Evolutionary conservation across 2,113 vertebrate species (phyloP).

Genomic region (Picathartes gymnocephalus): DNA sequence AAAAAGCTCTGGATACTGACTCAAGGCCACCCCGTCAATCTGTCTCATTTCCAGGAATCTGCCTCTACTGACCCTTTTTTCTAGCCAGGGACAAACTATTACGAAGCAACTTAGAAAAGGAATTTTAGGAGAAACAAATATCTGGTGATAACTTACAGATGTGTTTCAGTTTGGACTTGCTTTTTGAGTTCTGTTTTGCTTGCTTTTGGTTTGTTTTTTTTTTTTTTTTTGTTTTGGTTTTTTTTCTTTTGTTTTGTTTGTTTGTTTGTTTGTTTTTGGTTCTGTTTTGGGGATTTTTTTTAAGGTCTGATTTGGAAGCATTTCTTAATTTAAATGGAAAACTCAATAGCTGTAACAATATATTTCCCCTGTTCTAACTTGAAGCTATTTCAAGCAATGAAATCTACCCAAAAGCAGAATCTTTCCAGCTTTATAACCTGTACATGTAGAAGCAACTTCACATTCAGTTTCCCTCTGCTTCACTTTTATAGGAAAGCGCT

Average conservation of each 20-base stretch:
- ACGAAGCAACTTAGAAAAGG: not conserved
- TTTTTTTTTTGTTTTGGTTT: too few species aligned
- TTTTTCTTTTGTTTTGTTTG: not conserved
- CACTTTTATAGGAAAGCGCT: not conserved
- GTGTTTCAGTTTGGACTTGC: not conserved
- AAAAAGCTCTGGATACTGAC: not conserved
- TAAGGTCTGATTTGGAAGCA: not conserved
- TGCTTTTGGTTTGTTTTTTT: not conserved
- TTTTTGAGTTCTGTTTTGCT: not conserved
- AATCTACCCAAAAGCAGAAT: not conserved
- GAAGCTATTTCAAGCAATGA: not conserved
- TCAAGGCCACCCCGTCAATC: not conserved
- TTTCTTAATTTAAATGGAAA: not conserved
- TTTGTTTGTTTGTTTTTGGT: rapidly evolving
- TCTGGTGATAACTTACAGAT: not conserved
- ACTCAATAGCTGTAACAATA: not conserved
- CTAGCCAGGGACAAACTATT: not conserved
- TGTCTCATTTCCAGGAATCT: not conserved
- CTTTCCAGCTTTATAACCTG: not conserved
- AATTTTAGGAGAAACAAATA: not conserved
- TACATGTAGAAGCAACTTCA: not conserved
- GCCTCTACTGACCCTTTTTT: not conserved
- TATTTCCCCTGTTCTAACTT: not conserved
- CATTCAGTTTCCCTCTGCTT: not conserved
- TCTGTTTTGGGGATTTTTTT: not conserved